phyloP scores from a whole-genome alignment of 92 coral and sea anemone species.

The Parazoanthus swiftii region DNA sequence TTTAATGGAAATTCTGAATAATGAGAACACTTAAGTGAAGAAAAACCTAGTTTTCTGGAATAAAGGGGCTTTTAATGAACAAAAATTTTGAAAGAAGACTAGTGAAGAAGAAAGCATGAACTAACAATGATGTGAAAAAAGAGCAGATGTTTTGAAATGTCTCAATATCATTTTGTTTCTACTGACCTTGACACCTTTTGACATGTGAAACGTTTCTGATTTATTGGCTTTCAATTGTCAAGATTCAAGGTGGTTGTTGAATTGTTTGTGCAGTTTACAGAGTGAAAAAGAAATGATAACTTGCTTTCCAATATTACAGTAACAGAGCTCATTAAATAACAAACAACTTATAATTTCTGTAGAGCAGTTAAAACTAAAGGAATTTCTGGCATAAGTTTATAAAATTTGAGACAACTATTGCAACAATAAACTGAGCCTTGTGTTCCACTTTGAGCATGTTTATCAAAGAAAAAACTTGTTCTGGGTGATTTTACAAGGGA shows the following conservation, averaged over 20 bases:
- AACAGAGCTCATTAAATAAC: not conserved
- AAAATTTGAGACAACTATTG: not conserved
- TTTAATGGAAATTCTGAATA: not conserved
- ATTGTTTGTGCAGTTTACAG: not conserved
- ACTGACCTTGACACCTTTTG: slow-evolving; percentile 3
- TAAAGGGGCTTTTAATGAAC: not conserved
- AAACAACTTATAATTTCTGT: not conserved
- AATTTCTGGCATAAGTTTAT: not conserved
- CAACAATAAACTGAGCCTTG: not conserved
- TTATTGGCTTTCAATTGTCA: not conserved
- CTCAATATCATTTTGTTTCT: not conserved
- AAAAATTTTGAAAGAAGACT: not conserved
- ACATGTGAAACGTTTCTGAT: not conserved
- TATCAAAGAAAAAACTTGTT: not conserved
- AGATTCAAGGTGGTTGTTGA: not conserved
- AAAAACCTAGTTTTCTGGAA: not conserved
- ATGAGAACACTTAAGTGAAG: not conserved
- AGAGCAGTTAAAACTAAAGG: not conserved
- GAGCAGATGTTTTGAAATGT: not conserved
- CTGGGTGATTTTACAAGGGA: not conserved
- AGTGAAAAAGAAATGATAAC: not conserved
- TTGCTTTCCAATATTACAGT: not conserved
- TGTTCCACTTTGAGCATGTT: not conserved
- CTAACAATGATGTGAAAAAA: not conserved
- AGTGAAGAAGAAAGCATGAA: not conserved